Conservation (phyloP, 2,797 vertebrate genomes). For the Diglossa cyanea region DNA sequence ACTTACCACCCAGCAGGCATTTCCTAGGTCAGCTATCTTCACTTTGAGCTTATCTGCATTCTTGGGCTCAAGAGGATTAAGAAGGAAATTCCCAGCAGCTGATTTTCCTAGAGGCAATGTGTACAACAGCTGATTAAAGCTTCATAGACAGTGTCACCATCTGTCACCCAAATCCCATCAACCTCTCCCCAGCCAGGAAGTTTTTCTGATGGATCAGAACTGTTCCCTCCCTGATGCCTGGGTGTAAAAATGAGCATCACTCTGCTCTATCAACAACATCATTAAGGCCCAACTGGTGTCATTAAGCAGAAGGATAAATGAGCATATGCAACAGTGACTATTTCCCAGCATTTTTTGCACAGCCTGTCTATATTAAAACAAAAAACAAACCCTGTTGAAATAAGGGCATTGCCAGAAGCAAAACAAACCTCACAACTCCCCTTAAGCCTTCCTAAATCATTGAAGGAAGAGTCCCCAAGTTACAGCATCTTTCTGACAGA, state of each 20-base stretch:
- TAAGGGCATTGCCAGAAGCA: neutral
- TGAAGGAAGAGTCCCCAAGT: neutral
- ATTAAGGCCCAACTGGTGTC: neutral
- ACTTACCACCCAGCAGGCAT: slow-evolving; percentile 99
- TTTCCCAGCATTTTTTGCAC: neutral
- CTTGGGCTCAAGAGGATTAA: slow-evolving; percentile 95
- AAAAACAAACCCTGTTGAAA: neutral
- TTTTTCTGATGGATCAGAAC: neutral
- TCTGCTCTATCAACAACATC: neutral
- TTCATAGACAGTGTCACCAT: neutral
- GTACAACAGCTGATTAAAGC: slow-evolving; percentile 48
- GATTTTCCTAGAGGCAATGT: slow-evolving; percentile 80
- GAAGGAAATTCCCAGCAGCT: slow-evolving; percentile 88
- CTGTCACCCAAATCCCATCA: slow-evolving; percentile 8
- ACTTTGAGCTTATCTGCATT: slow-evolving; percentile 96
- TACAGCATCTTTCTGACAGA: neutral
- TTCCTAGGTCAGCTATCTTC: slow-evolving; percentile 98
- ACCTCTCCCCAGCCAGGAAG: neutral
- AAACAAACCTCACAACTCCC: neutral
- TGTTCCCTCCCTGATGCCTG: neutral
- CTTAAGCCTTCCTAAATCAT: neutral
- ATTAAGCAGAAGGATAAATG: neutral
- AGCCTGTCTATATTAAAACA: neutral
- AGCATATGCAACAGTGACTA: neutral
- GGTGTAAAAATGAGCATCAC: neutral